These are phyloP conservation scores for Tachina fera DNA, from an alignment of 2,888 invertebrate species.

Conservation along the genomic window DNA sequence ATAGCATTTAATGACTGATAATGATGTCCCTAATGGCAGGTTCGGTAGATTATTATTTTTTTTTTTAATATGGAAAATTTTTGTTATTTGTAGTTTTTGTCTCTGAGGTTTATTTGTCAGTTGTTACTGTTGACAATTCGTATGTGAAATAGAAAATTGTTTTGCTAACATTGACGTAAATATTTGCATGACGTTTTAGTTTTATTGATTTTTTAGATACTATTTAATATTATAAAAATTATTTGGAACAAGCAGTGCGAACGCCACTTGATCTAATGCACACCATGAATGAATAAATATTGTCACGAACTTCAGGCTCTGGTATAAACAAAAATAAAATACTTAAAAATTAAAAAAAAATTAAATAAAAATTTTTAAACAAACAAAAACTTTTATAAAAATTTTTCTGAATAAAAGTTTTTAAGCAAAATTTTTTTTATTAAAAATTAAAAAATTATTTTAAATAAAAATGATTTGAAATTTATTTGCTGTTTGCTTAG, in stretches of 20 bases:
- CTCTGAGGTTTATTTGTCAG: background rate
- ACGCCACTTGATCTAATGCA: no score
- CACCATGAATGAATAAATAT: no score
- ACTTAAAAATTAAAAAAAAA: no score
- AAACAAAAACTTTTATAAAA: no score
- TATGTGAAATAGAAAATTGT: background rate
- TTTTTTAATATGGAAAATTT: background rate
- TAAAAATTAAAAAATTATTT: no score
- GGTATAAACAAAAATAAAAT: no score
- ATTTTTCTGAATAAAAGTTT: no score
- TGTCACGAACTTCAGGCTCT: no score
- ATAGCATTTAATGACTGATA: background rate
- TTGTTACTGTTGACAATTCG: conserved; percentile 5
- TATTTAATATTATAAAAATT: background rate
- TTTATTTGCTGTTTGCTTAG: no score
- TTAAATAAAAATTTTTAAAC: no score
- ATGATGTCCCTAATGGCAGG: conserved; percentile 2
- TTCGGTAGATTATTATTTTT: background rate
- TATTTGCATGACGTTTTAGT: background rate
- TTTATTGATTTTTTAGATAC: background rate
- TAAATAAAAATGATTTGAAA: no score
- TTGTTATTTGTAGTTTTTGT: background rate
- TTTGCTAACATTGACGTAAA: conserved; percentile 29
- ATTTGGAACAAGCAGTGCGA: background rate
- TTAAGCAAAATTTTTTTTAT: no score